These are phyloP conservation scores for Epizoanthus rinbou DNA, from an alignment of 92 coral and sea anemone genomes.

Conservation along the genomic window DNA sequence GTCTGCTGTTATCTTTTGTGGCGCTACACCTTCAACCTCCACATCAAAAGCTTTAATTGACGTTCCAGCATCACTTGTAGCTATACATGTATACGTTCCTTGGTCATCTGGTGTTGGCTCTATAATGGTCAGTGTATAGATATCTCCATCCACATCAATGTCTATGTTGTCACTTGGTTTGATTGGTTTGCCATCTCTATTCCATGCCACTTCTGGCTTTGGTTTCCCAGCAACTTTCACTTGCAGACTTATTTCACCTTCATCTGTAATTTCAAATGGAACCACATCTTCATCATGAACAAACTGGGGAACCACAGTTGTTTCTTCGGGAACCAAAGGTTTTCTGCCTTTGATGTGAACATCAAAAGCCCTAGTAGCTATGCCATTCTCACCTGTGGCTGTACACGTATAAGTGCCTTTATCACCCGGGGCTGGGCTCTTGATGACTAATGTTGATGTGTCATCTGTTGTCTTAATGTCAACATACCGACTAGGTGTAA, in stretches of 20 bases:
- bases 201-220: slow-evolving; percentile 69
- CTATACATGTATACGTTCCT: slow-evolving; percentile 49
- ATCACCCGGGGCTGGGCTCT: slow-evolving; percentile 74
- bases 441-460: slow-evolving; percentile 73
- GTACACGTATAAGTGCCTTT: slow-evolving; percentile 79
- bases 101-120: slow-evolving; percentile 63
- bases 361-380: slow-evolving; percentile 76
- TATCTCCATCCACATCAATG: slow-evolving; percentile 67
- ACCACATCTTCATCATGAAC: slow-evolving; percentile 45
- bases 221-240: slow-evolving; percentile 78
- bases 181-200: slow-evolving; percentile 65
- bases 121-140: slow-evolving; percentile 60
- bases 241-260: slow-evolving; percentile 82
- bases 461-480: slow-evolving; percentile 65
- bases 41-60: slow-evolving; percentile 68
- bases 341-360: slow-evolving; percentile 79
- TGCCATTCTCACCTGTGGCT: slow-evolving; percentile 76
- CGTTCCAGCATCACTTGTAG: slow-evolving; percentile 49
- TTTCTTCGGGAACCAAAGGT: slow-evolving; percentile 13
- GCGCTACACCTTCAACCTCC: slow-evolving; percentile 56
- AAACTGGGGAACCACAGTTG: slow-evolving; percentile 55
- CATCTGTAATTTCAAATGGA: slow-evolving; percentile 80
- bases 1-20: not conserved
- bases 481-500: slow-evolving; percentile 63
- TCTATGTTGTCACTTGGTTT: slow-evolving; percentile 56